A percentile compares a stretch with the other conserved stretches of the same genome.
Evolutionary conservation across 35 echinoderm and acorn worm genomes (phyloP).

Genomic region (Apostichopus japonicus): DNA sequence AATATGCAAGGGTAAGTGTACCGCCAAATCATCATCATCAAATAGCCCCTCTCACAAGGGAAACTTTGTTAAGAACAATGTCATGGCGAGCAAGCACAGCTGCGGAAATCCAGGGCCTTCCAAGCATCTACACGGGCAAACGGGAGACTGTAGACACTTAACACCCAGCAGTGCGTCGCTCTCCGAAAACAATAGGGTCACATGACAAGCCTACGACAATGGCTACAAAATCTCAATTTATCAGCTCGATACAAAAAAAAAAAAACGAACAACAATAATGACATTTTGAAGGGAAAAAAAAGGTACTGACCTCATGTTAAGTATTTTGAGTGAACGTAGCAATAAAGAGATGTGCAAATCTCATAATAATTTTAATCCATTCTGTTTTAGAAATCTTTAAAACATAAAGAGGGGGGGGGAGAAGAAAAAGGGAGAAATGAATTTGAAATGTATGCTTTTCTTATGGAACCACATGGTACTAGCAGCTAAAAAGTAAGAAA

Average conservation of each 20-base stretch:
- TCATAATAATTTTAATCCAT: constrained; percentile 59
- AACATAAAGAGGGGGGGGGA: too few species aligned
- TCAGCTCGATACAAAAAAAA: constrained; percentile 54
- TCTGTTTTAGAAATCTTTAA: constrained; percentile 24
- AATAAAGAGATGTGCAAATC: constrained; percentile 64
- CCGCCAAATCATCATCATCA: constrained; percentile 55
- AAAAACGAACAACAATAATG: constrained; percentile 6
- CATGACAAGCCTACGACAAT: constrained; percentile 41
- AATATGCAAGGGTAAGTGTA: constrained; percentile 66
- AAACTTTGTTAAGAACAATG: constrained; percentile 61
- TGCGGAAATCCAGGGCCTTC: constrained; percentile 61
- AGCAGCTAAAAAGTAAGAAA: too few species aligned
- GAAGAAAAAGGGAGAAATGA: too few species aligned
- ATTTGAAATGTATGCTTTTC: too few species aligned
- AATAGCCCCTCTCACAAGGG: constrained; percentile 60
- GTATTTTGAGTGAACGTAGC: constrained; percentile 56
- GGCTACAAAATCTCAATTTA: constrained; percentile 35
- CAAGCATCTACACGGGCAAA: constrained; percentile 51
- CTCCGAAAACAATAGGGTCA: constrained; percentile 62
- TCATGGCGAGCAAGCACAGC: constrained; percentile 56
- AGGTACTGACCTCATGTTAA: constrained; percentile 12
- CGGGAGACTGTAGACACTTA: constrained; percentile 51
- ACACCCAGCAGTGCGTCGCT: constrained; percentile 57
- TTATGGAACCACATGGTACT: too few species aligned
- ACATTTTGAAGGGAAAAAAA: constrained; percentile 24